phyloP scores from a whole-genome alignment of 2,113 vertebrate species.

The Corythaeola cristata region DNA sequence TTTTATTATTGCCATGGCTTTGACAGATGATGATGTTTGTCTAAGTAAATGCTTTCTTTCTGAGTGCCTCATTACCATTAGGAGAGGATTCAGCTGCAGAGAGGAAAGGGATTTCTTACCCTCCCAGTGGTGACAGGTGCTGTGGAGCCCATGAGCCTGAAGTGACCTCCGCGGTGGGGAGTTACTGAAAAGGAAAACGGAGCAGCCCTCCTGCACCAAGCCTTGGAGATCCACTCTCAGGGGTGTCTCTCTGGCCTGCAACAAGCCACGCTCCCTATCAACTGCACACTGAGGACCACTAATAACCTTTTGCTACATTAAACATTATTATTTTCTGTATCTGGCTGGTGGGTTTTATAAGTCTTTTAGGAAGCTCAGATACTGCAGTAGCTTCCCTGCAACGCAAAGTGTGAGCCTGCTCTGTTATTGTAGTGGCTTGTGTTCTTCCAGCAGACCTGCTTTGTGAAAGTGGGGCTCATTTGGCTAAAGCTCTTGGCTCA shows the following conservation, averaged over 20 bases:
- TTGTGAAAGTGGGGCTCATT: background rate
- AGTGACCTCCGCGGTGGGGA: background rate
- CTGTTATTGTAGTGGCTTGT: background rate
- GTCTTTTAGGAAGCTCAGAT: conserved; percentile 26
- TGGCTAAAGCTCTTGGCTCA: background rate
- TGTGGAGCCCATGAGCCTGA: background rate
- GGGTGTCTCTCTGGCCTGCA: background rate
- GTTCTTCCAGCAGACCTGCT: background rate
- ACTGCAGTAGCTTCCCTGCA: background rate
- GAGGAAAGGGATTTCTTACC: background rate
- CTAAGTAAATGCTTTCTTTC: conserved; percentile 59
- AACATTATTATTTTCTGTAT: conserved; percentile 63
- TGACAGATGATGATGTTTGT: conserved; percentile 64
- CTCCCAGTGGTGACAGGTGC: background rate
- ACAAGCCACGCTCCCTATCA: background rate
- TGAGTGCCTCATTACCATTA: conserved; percentile 57
- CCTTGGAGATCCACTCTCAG: background rate
- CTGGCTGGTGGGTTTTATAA: conserved; percentile 52
- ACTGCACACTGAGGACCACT: conserved; percentile 21
- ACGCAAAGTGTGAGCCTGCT: background rate
- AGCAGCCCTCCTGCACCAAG: background rate
- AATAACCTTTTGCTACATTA: conserved; percentile 62
- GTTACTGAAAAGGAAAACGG: background rate
- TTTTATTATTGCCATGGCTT: conserved; percentile 60
- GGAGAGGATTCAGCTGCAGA: conserved; percentile 41